Conservation (phyloP, 2,888 invertebrate genomes). For the Chirona hameri region DNA sequence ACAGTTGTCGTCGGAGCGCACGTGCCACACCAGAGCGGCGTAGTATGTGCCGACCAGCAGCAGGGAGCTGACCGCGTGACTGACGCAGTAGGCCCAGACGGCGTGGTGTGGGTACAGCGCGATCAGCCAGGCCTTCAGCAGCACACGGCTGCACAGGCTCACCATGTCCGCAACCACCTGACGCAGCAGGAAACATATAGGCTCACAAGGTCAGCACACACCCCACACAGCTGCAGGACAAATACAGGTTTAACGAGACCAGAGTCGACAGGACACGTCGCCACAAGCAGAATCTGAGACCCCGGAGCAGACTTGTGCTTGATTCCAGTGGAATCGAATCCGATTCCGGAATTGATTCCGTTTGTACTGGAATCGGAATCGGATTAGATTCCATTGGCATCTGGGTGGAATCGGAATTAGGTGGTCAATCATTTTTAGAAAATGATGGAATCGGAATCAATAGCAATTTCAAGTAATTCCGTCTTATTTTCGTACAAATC, state of each 20-base stretch:
- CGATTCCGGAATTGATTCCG: too few relatives aligned
- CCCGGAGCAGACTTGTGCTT: too few relatives aligned
- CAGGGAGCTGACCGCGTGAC: neutral
- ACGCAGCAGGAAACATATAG: neutral
- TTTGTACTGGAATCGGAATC: too few relatives aligned
- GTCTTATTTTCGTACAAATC: too few relatives aligned
- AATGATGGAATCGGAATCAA: too few relatives aligned
- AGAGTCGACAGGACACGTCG: too few relatives aligned
- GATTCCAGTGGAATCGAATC: too few relatives aligned
- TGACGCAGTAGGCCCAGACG: slow-evolving; percentile 27
- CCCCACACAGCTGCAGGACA: neutral
- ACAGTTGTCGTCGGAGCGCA: neutral
- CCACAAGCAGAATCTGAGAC: too few relatives aligned
- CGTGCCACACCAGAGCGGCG: neutral
- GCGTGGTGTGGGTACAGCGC: neutral
- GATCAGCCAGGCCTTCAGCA: slow-evolving; percentile 2
- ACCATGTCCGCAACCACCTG: slow-evolving; percentile 3
- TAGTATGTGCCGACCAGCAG: neutral
- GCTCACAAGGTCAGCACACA: neutral
- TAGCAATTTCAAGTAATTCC: too few relatives aligned
- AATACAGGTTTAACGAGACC: neutral
- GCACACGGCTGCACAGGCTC: neutral
- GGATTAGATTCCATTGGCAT: too few relatives aligned
- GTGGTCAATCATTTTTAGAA: too few relatives aligned
- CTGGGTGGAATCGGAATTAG: too few relatives aligned